Evolutionary conservation across 2,797 vertebrate genomes (phyloP).

Genomic region (Channallabes apus): DNA sequence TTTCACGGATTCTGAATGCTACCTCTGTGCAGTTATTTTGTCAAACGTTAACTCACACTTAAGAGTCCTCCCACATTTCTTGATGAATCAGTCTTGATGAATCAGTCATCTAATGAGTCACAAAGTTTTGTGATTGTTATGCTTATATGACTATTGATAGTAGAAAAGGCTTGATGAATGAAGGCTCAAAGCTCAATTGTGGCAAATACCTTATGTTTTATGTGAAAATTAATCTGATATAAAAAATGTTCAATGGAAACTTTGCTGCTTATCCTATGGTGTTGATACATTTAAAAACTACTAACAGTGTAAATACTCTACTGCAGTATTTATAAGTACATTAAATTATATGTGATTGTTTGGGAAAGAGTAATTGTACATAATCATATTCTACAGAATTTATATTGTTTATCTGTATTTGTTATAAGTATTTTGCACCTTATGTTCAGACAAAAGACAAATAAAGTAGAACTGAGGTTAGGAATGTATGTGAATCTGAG

Average conservation of each 20-base stretch:
- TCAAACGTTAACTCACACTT: not conserved
- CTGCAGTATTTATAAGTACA: too few species aligned
- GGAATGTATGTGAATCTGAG: not conserved
- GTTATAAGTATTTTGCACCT: not conserved
- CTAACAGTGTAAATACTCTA: slow-evolving; percentile 14
- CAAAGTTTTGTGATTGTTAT: too few species aligned
- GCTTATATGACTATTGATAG: not conserved
- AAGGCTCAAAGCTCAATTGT: not conserved
- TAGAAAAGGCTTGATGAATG: not conserved
- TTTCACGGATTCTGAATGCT: not conserved
- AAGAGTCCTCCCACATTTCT: not conserved
- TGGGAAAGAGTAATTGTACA: not conserved
- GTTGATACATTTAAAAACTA: slow-evolving; percentile 9
- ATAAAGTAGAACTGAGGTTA: not conserved
- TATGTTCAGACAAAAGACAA: not conserved
- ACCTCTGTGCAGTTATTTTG: not conserved
- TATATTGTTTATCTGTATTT: slow-evolving; percentile 23
- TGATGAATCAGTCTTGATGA: not conserved
- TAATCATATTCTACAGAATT: not conserved
- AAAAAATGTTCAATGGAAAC: not conserved
- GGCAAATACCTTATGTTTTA: not conserved
- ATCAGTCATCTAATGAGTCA: not conserved
- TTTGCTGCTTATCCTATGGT: not conserved
- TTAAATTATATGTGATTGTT: not conserved
- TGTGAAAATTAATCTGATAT: not conserved